Base-by-base conservation (phyloP, 2,113 vertebrate species). In the Aptenodytes forsteri region DNA sequence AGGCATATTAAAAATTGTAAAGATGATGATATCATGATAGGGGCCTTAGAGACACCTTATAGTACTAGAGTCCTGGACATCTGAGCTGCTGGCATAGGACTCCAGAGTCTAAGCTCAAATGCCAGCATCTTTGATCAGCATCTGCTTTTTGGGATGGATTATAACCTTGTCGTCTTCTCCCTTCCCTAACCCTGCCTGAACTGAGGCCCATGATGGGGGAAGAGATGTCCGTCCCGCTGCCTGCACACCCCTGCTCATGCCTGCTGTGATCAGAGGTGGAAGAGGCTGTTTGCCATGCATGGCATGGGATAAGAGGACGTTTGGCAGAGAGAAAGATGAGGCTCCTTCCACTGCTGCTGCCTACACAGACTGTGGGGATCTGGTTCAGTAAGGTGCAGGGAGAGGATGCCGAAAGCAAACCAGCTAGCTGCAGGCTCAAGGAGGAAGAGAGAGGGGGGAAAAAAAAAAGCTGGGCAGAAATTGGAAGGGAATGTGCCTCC, bases 281-380 rank as follows among this genome's bases (percentile, higher is more conserved):
- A 67, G 20, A 42, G 54, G 67, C 56, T 8, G 15, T 55, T 71
- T 30, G 86, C 65, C 1, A 2, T 6, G 56, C 59, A 2, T 0
- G 9, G 32, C 11, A 0, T 1, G n/a, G 67, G 34, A 1, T 4
- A 11, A 20, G 61, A 32, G 29, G 38, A 46, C 42, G 19, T 73
- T 61, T 1, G 2, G n/a, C 46, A 47, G 22, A 30, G 82, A 7
- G 40, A 7, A 40, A 16, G 44, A 18, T 26, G 65, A 61, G 46
- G 49, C 10, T 79, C 11, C 75, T 49, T 64, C 49, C 27, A 6
- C 26, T 9, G 27, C 47, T 38, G 36, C 56, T 62, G 64, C 78
- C 55, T 13, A 0, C 36, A 19, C 0, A 2, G 55, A 2, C 25
- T 2, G 0, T 15, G 34, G 56, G 58, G 72, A 34, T 81, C 47